phyloP scores from a whole-genome alignment of 1,140 invertebrate species.

The Polypedilum pembai region DNA sequence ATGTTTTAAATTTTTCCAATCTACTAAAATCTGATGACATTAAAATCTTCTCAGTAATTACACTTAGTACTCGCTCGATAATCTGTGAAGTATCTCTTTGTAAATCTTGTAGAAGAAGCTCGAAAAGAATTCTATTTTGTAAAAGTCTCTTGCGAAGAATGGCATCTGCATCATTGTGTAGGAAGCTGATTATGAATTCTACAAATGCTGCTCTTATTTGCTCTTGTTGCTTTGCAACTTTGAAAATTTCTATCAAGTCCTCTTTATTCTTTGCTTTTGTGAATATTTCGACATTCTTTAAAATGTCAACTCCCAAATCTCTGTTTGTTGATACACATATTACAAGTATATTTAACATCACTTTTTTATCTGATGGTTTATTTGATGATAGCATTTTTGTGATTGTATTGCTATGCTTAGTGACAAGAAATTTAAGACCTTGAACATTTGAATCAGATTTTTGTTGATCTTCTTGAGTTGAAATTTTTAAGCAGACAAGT shows the following conservation, averaged over 20 bases:
- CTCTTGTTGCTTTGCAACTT: not conserved
- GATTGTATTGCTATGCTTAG: slow-evolving; percentile 53
- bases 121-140: not conserved
- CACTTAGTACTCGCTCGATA: not conserved
- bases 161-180: not conserved
- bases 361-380: slow-evolving; percentile 42
- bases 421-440: slow-evolving; percentile 58
- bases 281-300: not conserved
- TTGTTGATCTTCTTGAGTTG: slow-evolving; percentile 51
- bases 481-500: slow-evolving; percentile 57
- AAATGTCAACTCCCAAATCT: not conserved
- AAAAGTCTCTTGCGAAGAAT: not conserved
- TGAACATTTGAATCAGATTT: slow-evolving; percentile 50
- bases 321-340: not conserved
- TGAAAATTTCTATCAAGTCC: not conserved
- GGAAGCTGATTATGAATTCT: not conserved
- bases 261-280: not conserved
- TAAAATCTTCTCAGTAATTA: slow-evolving; percentile 52
- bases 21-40: slow-evolving; percentile 59
- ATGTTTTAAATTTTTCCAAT: slow-evolving; percentile 63
- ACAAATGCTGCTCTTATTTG: not conserved
- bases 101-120: not conserved
- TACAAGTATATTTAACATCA: not conserved
- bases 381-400: slow-evolving; percentile 60
- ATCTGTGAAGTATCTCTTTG: not conserved